Conservation (phyloP, 2,797 vertebrate species). For the Limosa lapponica region DNA sequence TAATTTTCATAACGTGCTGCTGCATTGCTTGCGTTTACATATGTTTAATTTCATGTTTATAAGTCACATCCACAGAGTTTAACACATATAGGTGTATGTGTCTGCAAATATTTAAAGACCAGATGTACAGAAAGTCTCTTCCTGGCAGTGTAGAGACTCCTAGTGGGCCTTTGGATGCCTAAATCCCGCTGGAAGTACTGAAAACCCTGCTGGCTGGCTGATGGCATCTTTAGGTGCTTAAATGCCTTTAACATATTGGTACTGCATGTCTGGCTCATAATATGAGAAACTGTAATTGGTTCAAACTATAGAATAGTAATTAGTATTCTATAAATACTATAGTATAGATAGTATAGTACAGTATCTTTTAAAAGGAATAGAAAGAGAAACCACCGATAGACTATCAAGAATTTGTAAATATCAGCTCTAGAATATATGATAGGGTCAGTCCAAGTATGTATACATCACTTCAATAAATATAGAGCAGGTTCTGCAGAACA, state of each 20-base stretch:
- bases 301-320: neutral
- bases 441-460: neutral
- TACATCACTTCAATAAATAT: neutral
- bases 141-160: neutral
- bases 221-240: neutral
- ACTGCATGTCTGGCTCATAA: neutral
- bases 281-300: neutral
- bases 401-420: neutral
- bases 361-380: neutral
- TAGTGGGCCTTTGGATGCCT: neutral
- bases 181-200: neutral
- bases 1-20: neutral
- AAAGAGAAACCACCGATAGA: neutral
- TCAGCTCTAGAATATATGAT: neutral
- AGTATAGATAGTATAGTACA: neutral
- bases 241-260: neutral
- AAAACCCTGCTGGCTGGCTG: neutral
- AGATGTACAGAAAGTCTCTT: neutral
- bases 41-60: neutral
- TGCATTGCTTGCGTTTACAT: neutral
- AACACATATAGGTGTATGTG: neutral
- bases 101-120: constrained; percentile 21
- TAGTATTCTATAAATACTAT: neutral
- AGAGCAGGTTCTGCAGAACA: neutral
- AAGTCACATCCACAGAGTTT: neutral